Percentiles rank a stretch among this genome's conserved stretches.
phyloP scores from a whole-genome alignment of 2,888 invertebrate species.

The Blastobasis lacticolella region DNA sequence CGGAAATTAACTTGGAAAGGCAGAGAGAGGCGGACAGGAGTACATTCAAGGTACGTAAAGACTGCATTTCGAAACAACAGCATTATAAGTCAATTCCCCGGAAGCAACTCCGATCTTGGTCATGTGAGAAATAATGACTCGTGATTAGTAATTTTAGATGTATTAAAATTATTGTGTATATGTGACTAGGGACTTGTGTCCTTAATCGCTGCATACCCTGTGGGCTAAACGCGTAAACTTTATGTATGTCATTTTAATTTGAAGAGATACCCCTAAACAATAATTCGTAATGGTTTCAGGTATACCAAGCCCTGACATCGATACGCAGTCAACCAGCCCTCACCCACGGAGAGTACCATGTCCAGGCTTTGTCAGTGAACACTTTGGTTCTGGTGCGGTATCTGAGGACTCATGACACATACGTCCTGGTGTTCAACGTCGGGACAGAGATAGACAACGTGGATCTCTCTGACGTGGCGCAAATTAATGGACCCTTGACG shows the following conservation, averaged over 20 bases:
- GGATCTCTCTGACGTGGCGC: slow-evolving; percentile 36
- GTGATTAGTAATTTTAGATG: no score
- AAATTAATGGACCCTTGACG: slow-evolving; percentile 28
- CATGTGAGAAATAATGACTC: no score
- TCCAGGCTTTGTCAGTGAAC: slow-evolving; percentile 35
- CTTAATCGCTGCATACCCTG: no score
- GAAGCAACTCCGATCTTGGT: no score
- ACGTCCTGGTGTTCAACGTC: slow-evolving; percentile 70
- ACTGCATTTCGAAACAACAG: not conserved
- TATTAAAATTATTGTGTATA: not conserved
- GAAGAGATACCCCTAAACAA: no score
- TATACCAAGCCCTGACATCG: slow-evolving; percentile 69
- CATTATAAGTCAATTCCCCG: no score
- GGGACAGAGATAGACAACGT: slow-evolving; percentile 43
- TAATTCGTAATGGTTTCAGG: slow-evolving; percentile 23
- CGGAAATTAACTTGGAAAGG: slow-evolving; percentile 68
- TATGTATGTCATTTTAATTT: no score
- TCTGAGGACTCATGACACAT: slow-evolving; percentile 35
- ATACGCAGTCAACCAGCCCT: slow-evolving; percentile 61
- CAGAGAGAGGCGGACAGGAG: slow-evolving; percentile 66
- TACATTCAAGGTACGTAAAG: slow-evolving; percentile 55
- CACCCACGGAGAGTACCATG: slow-evolving; percentile 43
- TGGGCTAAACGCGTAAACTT: no score
- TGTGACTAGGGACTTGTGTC: not conserved
- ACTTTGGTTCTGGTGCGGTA: slow-evolving; percentile 37